Conservation (phyloP, 2,113 vertebrate species). For the Phalacrocorax carbo region DNA sequence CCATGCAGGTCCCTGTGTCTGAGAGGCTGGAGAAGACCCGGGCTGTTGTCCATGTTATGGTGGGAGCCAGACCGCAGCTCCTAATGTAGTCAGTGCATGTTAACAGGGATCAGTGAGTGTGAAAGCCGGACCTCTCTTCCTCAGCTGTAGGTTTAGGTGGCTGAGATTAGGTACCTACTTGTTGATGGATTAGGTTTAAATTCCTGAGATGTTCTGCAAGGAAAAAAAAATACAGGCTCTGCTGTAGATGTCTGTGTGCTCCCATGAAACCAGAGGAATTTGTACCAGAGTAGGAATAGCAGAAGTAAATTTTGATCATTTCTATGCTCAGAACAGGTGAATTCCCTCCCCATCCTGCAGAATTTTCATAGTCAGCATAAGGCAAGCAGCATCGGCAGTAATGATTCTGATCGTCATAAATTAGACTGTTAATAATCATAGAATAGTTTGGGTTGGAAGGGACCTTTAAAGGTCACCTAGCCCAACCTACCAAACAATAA, state of each 20-base stretch:
- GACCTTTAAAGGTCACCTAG: not conserved
- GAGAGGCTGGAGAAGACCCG: not conserved
- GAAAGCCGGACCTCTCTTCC: not conserved
- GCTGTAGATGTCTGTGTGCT: not conserved
- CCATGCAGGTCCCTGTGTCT: not conserved
- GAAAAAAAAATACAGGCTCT: not conserved
- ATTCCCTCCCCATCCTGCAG: not conserved
- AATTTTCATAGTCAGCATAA: not conserved
- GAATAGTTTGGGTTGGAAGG: not conserved
- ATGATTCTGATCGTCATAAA: not conserved
- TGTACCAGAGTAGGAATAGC: not conserved
- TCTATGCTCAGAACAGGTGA: not conserved
- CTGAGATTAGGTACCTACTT: not conserved
- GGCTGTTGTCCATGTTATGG: not conserved
- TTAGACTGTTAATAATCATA: not conserved
- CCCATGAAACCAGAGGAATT: not conserved
- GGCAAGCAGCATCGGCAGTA: not conserved
- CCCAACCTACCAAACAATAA: not conserved
- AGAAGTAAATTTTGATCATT: rapidly evolving
- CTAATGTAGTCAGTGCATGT: not conserved
- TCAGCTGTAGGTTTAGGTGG: not conserved
- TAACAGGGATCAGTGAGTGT: rapidly evolving
- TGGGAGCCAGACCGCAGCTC: not conserved
- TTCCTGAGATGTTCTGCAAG: not conserved
- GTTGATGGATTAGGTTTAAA: not conserved